Evolutionary conservation across 2,113 vertebrate genomes (phyloP).

Genomic region (Sialia sialis): DNA sequence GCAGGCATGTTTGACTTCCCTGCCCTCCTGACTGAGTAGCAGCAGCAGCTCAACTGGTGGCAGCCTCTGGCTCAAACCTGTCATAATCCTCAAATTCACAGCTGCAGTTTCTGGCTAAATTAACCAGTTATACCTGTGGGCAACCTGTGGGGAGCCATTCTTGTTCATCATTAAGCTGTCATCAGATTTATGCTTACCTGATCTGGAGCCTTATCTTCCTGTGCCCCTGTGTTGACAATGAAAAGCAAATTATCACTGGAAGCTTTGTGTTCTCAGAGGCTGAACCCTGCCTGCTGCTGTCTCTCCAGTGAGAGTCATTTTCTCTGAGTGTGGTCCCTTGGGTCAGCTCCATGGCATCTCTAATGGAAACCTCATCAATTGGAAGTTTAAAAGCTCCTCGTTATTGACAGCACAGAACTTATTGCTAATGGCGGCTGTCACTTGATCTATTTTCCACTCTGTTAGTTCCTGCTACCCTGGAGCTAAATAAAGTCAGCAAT

Average conservation of each 20-base stretch:
- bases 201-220: neutral
- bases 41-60: neutral
- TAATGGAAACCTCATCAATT: neutral
- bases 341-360: neutral
- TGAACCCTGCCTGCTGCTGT: neutral
- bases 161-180: neutral
- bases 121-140: neutral
- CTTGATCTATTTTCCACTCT: neutral
- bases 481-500: neutral
- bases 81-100: neutral
- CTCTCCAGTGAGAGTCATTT: neutral
- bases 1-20: neutral
- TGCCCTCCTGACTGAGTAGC: neutral
- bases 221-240: neutral
- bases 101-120: neutral
- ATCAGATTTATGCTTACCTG: neutral
- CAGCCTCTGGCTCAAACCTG: neutral
- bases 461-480: neutral
- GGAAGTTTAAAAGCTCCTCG: neutral
- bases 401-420: neutral
- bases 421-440: neutral
- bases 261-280: neutral
- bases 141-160: neutral
- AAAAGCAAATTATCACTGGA: neutral
- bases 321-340: neutral